Conservation (phyloP, 1,140 invertebrate species). For the Pseudomyrmex dendroicus region DNA sequence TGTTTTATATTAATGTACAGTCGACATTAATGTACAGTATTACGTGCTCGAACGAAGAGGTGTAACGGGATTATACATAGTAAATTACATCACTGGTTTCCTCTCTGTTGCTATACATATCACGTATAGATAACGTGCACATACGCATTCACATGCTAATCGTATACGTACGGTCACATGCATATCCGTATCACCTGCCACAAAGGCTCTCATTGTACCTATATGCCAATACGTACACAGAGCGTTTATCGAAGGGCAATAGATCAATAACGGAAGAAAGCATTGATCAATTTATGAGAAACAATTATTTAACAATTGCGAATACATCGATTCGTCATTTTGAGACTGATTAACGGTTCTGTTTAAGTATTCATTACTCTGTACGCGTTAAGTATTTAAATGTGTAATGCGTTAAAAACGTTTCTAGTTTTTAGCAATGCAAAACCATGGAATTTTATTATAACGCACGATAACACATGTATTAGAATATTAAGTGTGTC, state of each 20-base stretch:
- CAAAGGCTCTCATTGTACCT: constrained; percentile 41
- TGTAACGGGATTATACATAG: background rate
- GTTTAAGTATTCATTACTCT: background rate
- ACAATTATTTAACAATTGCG: constrained; percentile 7
- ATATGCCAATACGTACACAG: constrained; percentile 14
- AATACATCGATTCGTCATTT: background rate
- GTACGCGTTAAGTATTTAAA: background rate
- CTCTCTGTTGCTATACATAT: background rate
- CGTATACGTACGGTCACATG: constrained; percentile 51
- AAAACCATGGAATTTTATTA: too few species aligned
- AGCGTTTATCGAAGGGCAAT: constrained; percentile 18
- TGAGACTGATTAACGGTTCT: background rate
- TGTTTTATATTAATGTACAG: too few species aligned
- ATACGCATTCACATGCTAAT: constrained; percentile 52
- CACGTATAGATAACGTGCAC: constrained; percentile 4
- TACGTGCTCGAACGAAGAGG: too few species aligned
- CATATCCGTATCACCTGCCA: constrained; percentile 27
- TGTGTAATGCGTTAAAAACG: too few species aligned
- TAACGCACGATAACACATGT: too few species aligned
- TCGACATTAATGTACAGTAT: too few species aligned
- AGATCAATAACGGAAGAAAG: constrained; percentile 30
- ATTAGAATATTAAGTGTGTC: too few species aligned
- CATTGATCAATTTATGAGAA: constrained; percentile 7
- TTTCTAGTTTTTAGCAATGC: too few species aligned
- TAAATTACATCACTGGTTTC: constrained; percentile 26